Percentiles rank a stretch among this genome's conserved stretches.
Evolutionary conservation across 1,140 invertebrate genomes (phyloP).

Genomic region (Diorhabda elongata): DNA sequence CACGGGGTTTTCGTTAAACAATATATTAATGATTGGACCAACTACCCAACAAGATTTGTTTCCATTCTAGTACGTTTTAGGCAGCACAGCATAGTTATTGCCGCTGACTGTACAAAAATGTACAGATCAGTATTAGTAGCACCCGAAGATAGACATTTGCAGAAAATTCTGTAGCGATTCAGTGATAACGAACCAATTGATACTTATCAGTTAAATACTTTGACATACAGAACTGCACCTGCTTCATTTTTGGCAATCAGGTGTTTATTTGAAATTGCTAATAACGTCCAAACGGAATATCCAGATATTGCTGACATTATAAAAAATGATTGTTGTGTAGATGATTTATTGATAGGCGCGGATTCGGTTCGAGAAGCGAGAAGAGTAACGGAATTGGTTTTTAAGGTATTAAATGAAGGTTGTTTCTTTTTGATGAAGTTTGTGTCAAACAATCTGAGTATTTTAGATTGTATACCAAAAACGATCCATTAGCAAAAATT

Average conservation of each 20-base stretch:
- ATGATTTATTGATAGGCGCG: background rate
- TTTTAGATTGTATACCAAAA: background rate
- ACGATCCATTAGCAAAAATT: background rate
- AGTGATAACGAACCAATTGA: slow-evolving; percentile 25
- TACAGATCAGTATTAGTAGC: slow-evolving; percentile 47
- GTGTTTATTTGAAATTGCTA: background rate
- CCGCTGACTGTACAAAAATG: slow-evolving; percentile 49
- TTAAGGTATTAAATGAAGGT: background rate
- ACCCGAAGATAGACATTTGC: slow-evolving; percentile 32
- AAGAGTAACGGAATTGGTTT: background rate
- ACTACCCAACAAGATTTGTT: slow-evolving; percentile 36
- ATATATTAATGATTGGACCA: slow-evolving; percentile 28
- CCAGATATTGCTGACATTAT: background rate
- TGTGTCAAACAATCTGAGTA: background rate
- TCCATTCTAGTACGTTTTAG: slow-evolving; percentile 34
- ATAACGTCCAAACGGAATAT: background rate
- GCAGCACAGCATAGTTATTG: slow-evolving; percentile 22
- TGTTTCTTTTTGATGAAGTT: background rate
- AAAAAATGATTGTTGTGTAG: slow-evolving; percentile 1
- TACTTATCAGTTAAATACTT: slow-evolving; percentile 37
- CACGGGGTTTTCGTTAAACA: slow-evolving; percentile 33
- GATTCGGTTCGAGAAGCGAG: background rate
- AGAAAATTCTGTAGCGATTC: background rate
- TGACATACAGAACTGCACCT: slow-evolving; percentile 39
- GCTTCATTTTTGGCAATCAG: background rate